A percentile compares a stretch with the other conserved stretches of the same genome.
These are phyloP conservation scores for Scaptomyza polygonia DNA, from an alignment of 2,888 invertebrate genomes.

Conservation along the genomic window DNA sequence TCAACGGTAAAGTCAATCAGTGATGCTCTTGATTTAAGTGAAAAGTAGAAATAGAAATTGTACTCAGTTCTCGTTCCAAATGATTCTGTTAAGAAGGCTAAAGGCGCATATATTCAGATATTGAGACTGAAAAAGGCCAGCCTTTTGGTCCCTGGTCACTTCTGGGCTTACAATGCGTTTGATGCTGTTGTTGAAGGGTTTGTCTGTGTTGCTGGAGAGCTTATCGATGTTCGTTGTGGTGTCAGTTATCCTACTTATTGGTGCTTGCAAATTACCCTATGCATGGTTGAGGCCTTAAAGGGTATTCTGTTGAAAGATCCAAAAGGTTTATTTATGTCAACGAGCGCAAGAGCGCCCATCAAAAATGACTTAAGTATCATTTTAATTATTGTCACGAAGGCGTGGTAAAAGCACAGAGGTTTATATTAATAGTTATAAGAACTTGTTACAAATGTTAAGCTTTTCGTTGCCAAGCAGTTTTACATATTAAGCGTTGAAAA, in stretches of 20 bases:
- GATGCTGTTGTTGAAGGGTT: slow-evolving; percentile 19
- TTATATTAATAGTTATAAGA: too few relatives aligned
- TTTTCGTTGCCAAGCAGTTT: too few relatives aligned
- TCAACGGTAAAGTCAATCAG: slow-evolving; percentile 5
- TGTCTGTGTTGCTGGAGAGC: neutral
- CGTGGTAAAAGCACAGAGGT: too few relatives aligned
- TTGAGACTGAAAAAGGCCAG: slow-evolving; percentile 20
- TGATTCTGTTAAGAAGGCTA: slow-evolving; percentile 13
- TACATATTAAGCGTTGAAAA: too few relatives aligned
- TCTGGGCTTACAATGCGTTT: slow-evolving; percentile 56
- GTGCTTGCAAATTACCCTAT: slow-evolving; percentile 8
- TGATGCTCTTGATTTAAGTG: neutral
- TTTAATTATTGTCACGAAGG: too few relatives aligned
- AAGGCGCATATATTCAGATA: slow-evolving; percentile 9
- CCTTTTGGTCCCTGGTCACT: slow-evolving; percentile 33
- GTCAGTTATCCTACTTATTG: slow-evolving; percentile 35
- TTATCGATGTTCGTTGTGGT: slow-evolving; percentile 6
- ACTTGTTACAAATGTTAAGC: too few relatives aligned
- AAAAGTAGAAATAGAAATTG: neutral
- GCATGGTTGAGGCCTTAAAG: neutral
- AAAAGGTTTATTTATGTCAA: too few relatives aligned
- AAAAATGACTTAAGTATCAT: too few relatives aligned
- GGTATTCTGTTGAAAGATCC: neutral
- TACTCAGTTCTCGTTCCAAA: too few relatives aligned
- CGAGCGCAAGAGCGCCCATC: too few relatives aligned